Conservation (phyloP, 1,140 invertebrate species). For the Armadillidium nasatum region DNA sequence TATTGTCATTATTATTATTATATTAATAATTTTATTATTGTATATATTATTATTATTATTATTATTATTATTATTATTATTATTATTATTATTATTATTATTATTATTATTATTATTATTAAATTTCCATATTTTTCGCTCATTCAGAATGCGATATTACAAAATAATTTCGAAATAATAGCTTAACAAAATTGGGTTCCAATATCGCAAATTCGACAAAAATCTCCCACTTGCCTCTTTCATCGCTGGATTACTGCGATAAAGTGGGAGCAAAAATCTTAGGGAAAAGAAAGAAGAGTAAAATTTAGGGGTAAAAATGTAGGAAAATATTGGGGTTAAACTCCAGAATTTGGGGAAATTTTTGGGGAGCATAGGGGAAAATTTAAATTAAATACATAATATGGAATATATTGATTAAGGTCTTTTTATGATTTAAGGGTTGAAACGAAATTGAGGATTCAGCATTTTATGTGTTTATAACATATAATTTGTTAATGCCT, state of each 20-base stretch:
- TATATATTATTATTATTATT: too few species aligned
- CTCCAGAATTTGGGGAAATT: too few species aligned
- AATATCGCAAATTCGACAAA: not conserved
- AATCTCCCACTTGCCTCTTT: not conserved
- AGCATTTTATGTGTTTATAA: not conserved
- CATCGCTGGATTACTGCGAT: not conserved
- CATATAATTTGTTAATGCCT: not conserved
- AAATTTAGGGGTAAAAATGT: too few species aligned
- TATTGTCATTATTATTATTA: too few species aligned
- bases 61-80: too few species aligned
- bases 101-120: too few species aligned
- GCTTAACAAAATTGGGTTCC: not conserved
- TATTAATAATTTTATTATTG: too few species aligned
- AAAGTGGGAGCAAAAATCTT: not conserved
- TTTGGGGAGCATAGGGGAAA: not conserved
- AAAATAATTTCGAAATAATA: not conserved
- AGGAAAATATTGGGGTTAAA: too few species aligned
- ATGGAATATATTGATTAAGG: not conserved
- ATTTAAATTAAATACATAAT: conserved; percentile 7
- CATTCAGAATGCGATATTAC: not conserved
- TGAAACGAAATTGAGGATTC: not conserved
- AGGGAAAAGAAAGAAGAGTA: not conserved
- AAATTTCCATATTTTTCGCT: too few species aligned
- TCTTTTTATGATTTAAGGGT: too few species aligned
- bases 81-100: too few species aligned